Base-by-base conservation (phyloP, 2,888 invertebrate genomes). In the Fragum fragum region DNA sequence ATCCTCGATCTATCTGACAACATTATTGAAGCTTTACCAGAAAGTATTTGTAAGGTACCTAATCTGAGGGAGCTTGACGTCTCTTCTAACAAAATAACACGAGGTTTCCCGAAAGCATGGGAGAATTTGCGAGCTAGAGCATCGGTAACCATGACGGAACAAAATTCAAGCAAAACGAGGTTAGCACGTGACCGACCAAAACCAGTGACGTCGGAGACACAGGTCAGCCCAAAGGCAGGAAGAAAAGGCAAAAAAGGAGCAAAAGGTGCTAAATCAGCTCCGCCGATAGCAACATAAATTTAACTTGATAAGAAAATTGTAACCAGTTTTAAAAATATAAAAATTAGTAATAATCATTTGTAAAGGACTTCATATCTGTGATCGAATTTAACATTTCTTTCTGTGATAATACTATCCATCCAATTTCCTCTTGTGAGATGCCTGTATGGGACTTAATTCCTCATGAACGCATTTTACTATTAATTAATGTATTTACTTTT, bases 1-100 rank as follows among this genome's bases (percentile, higher is more conserved):
- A 94, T 95, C 5, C 94, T 99, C 28, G 97, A 98, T 92, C 95
- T 98, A 32, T 98, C 98, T 0, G 96, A 96, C 84, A 99, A 99
- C 94, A 97, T 97, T n/a, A 96, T 98, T 68, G 95, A 89, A 75
- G 71, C 79, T 6, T 78, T 94, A 9, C 94, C 94, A 14, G 94
- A 94, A 76, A 89, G 86, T 59, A 89, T 94, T 39, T 92, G 91
- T 70, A 94, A 94, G 84, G 87, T 94, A 59, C 91, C 93, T 6
- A 85, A 87, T 59, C 63, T 94, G 26, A 89, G 90, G 52, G 89
- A 92, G 47, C 69, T 94, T 1, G 87, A 94, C 77, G 91, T 93
- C 7, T 91, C 93, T 5, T 88, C 93, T 61, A 94, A 94, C 89
- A 91, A 91, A 83, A 91, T 94, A 53, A 91, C 90, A 36, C 78